Evolutionary conservation across 30 jellyfish, hydroid and myxozoan species (phyloP), one percentile per base, ranked within the genome.

Genomic region (Sanderia malayensis): DNA sequence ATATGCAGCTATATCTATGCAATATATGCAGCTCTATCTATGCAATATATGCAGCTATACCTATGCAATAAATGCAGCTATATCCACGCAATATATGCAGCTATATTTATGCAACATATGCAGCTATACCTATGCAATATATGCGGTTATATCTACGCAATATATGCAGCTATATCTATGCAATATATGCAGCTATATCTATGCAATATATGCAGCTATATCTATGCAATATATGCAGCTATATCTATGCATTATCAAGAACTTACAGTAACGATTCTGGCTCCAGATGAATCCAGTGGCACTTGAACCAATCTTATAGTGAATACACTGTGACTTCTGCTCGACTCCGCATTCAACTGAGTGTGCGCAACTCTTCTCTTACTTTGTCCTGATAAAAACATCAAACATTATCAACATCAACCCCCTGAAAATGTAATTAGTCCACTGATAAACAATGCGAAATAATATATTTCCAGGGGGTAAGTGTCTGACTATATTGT

Each of bases 251-350:
- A 37, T 6, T 13, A 37, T 6, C n/a, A 37, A 4, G 52, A 41
- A 63, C 78, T 1, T 73, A 88, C 97, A 61, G 52, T 69, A 1
- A 88, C 20, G 15, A 88, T 70, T n/a, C 73, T 34, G 0, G 45
- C 70, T 19, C 97, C 97, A 19, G 78, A 26, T 47, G 97, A 87
- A 31, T 87, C 97, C 30, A 88, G 62, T 0, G 97, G 97, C 22
- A 92, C 97, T 69, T 88, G 98, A 30, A 91, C 98, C 31, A 91
- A 77, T 59, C 73, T 52, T 34, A 91, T 77, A 18, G 94, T 77
- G 74, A 91, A 91, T 27, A 91, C 96, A 63, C 95, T 61, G 73
- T 91, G 98, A 44, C 98, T 83, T 53, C 98, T 49, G 62, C 98
- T 91, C 33, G 96, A 82, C 30, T 83, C 95, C 31, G 96, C 89